A percentile compares a stretch with the other conserved stretches of the same genome.
phyloP scores from a whole-genome alignment of 2,113 vertebrate species.

The Pelusios castaneus region DNA sequence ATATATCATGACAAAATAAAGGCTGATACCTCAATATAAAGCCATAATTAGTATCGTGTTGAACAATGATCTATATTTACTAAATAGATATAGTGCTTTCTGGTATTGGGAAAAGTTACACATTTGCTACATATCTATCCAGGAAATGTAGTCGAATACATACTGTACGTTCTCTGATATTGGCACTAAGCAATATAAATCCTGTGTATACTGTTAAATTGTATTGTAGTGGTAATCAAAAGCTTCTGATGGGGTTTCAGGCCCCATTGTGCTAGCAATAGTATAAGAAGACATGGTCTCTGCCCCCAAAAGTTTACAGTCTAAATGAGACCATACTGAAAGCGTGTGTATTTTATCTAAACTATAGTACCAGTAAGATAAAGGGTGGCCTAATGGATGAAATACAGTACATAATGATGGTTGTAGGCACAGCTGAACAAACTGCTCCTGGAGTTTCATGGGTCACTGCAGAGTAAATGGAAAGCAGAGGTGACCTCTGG shows the following conservation, averaged over 20 bases:
- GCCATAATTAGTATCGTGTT: not conserved
- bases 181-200: not conserved
- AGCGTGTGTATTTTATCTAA: not conserved
- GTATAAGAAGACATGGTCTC: not conserved
- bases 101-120: not conserved
- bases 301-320: not conserved
- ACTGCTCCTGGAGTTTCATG: conserved; percentile 61
- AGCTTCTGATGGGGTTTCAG: not conserved
- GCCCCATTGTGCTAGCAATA: not conserved
- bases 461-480: conserved; percentile 73
- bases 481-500: conserved; percentile 48
- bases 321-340: not conserved
- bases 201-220: not conserved
- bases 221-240: not conserved
- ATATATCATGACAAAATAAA: not conserved
- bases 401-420: not conserved
- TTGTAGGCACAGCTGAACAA: conserved; percentile 78
- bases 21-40: not conserved
- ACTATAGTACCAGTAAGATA: not conserved
- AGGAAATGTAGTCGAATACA: not conserved
- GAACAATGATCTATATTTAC: not conserved
- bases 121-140: not conserved
- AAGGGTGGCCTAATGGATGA: conserved; percentile 7
- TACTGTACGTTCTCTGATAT: not conserved
- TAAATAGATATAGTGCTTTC: not conserved